Evolutionary conservation across 2,797 vertebrate genomes (phyloP).

Genomic region (Synaphobranchus kaupii): DNA sequence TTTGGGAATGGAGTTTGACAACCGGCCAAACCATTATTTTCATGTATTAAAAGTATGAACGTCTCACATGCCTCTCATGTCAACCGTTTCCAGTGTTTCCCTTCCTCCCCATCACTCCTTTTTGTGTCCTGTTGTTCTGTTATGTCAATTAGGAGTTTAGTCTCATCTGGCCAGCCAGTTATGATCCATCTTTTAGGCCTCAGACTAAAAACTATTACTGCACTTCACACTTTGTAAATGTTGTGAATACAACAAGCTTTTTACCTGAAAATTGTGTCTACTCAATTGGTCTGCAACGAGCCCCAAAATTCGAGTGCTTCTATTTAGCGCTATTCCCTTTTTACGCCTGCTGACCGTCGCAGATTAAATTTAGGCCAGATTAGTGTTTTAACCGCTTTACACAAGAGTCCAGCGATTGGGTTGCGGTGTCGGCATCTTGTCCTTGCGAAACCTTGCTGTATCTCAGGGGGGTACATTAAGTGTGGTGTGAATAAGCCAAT

Average conservation of each 20-base stretch:
- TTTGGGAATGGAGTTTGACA: background rate
- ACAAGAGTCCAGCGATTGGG: background rate
- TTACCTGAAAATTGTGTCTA: background rate
- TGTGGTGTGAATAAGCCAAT: constrained; percentile 12
- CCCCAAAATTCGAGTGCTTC: background rate
- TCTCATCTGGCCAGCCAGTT: background rate
- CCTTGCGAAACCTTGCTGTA: constrained; percentile 2
- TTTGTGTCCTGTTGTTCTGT: background rate
- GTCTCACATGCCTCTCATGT: background rate
- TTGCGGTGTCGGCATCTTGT: background rate
- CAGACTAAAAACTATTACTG: background rate
- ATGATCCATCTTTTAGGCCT: background rate
- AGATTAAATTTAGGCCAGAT: background rate
- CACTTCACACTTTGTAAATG: background rate
- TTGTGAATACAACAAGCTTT: background rate
- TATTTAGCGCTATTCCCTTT: background rate
- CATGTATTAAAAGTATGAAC: background rate
- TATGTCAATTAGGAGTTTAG: background rate
- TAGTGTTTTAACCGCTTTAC: constrained; percentile 1
- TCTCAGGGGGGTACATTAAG: constrained; percentile 6
- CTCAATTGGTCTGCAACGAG: background rate
- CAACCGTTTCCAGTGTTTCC: background rate
- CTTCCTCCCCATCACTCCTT: background rate
- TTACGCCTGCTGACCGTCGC: background rate
- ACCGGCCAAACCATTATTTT: background rate